Evolutionary conservation across 1,140 invertebrate species (phyloP).

Genomic region (Aphis gossypii): DNA sequence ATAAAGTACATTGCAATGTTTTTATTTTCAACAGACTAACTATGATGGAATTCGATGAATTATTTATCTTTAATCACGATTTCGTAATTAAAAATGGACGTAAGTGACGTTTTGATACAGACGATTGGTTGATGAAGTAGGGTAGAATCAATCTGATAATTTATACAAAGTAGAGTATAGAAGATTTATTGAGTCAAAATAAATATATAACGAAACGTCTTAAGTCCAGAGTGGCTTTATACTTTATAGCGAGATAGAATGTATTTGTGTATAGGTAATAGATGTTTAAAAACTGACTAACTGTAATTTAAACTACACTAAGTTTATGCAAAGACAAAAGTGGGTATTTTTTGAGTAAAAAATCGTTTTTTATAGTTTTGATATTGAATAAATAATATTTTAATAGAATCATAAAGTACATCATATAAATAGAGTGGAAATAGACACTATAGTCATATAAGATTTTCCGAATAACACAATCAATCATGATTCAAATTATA

Average conservation of each 20-base stretch:
- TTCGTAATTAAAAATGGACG: neutral
- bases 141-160: neutral
- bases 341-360: neutral
- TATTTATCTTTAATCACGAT: neutral
- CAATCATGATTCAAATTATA: neutral
- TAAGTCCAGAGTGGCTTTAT: neutral
- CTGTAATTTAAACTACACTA: neutral
- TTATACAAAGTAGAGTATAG: neutral
- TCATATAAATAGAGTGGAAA: neutral
- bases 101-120: neutral
- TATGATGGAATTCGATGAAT: neutral
- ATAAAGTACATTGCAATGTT: neutral
- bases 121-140: neutral
- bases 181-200: constrained; percentile 15
- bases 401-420: neutral
- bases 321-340: neutral
- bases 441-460: neutral
- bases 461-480: neutral
- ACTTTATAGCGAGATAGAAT: neutral
- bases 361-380: neutral
- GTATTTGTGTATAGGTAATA: neutral
- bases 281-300: neutral
- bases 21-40: neutral
- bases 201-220: neutral
- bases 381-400: neutral